Conservation (phyloP, 2,888 invertebrate species). For the Agrypnus murinus region DNA sequence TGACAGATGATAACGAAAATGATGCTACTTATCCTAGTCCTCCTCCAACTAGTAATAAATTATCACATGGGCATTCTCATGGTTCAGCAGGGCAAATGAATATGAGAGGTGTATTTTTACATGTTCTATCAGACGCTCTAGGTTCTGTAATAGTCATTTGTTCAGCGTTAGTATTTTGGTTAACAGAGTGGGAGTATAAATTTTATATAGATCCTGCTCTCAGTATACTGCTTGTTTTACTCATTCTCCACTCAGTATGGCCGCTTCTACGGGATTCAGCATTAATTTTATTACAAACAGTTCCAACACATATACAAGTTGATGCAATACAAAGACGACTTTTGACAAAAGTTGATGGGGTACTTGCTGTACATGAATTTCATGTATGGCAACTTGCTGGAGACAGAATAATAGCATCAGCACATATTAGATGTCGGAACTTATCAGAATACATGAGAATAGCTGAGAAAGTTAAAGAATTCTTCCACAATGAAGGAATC, state of each 20-base stretch:
- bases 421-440: conserved; percentile 96
- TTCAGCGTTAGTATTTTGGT: conserved; percentile 84
- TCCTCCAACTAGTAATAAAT: conserved; percentile 59
- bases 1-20: conserved; percentile 84
- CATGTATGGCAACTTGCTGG: conserved; percentile 99
- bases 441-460: conserved; percentile 97
- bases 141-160: conserved; percentile 95
- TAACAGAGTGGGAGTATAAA: conserved; percentile 86
- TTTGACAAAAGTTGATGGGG: conserved; percentile 93
- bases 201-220: conserved; percentile 96
- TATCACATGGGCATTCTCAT: conserved; percentile 53
- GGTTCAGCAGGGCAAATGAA: conserved; percentile 91
- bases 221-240: conserved; percentile 89
- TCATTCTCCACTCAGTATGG: conserved; percentile 93
- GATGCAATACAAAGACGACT: conserved; percentile 93
- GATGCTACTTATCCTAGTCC: conserved; percentile 77
- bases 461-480: conserved; percentile 95
- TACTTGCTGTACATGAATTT: conserved; percentile 97
- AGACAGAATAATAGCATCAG: conserved; percentile 96
- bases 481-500: conserved; percentile 98
- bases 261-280: conserved; percentile 95
- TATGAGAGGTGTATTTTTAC: conserved; percentile 99
- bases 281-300: conserved; percentile 96
- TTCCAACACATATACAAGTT: conserved; percentile 97
- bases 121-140: conserved; percentile 96